phyloP scores from a whole-genome alignment of 2,888 invertebrate genomes.

The Synergus umbraculus region DNA sequence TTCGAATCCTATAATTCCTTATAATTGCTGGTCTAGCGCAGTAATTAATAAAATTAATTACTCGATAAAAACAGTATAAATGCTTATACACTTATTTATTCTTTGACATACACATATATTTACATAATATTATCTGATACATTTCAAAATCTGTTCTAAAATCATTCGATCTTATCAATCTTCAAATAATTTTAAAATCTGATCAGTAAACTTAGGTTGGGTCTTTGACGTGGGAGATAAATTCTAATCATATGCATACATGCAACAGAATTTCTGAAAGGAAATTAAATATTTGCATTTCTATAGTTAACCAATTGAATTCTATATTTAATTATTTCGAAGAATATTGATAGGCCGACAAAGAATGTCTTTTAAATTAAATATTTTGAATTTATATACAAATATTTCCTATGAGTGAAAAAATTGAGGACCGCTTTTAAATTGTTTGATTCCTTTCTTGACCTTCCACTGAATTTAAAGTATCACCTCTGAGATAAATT shows the following conservation, averaged over 20 bases:
- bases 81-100: neutral
- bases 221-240: neutral
- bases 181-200: neutral
- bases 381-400: too few species aligned
- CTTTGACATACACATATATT: neutral
- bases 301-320: neutral
- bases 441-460: neutral
- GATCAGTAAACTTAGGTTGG: neutral
- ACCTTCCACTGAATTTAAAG: slow-evolving; percentile 30
- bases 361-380: neutral
- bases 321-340: neutral
- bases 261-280: neutral
- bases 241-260: neutral
- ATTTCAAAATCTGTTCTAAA: neutral
- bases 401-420: too few species aligned
- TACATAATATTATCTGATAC: neutral
- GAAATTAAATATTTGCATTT: neutral
- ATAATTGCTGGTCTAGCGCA: neutral
- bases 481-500: slow-evolving; percentile 17
- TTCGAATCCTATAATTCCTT: neutral
- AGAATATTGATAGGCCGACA: neutral
- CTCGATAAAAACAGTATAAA: neutral
- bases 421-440: neutral
- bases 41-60: too few species aligned
- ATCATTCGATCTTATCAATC: neutral